These are phyloP conservation scores for Menidia menidia DNA, from an alignment of 2,797 vertebrate genomes.

Conservation along the genomic window DNA sequence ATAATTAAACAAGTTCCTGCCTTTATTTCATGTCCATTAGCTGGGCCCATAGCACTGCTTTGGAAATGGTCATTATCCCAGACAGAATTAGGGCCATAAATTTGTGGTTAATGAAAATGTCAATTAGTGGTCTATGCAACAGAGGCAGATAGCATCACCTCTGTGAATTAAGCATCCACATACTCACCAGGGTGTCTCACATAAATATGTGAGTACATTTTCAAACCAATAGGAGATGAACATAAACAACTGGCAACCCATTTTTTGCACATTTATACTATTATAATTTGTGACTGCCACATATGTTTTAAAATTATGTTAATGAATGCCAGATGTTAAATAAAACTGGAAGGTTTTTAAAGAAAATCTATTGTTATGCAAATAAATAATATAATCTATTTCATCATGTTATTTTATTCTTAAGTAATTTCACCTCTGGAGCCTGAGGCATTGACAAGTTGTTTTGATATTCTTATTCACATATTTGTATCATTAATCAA, in stretches of 20 bases:
- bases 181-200: slow-evolving; percentile 49
- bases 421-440: slow-evolving; percentile 68
- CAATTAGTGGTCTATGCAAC: slow-evolving; percentile 87
- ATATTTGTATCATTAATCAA: slow-evolving; percentile 86
- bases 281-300: background rate
- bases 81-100: slow-evolving; percentile 94
- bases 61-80: slow-evolving; percentile 91
- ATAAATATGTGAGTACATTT: slow-evolving; percentile 23
- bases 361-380: background rate
- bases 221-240: slow-evolving; percentile 9
- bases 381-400: background rate
- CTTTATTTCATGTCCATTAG: slow-evolving; percentile 90
- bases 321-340: slow-evolving; percentile 13
- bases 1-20: slow-evolving; percentile 90
- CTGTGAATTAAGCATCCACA: slow-evolving; percentile 70
- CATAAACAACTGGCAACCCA: background rate
- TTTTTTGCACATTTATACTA: background rate
- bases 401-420: slow-evolving; percentile 61
- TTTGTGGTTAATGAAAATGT: slow-evolving; percentile 95
- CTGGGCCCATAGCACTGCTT: slow-evolving; percentile 81
- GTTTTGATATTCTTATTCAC: slow-evolving; percentile 85
- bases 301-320: slow-evolving; percentile 15
- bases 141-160: slow-evolving; percentile 82
- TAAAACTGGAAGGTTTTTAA: slow-evolving; percentile 33
- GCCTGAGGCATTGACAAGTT: slow-evolving; percentile 72